Percentiles rank a stretch among this genome's conserved stretches.
phyloP scores from a whole-genome alignment of 1,140 invertebrate species.

The Lepidostoma basale region DNA sequence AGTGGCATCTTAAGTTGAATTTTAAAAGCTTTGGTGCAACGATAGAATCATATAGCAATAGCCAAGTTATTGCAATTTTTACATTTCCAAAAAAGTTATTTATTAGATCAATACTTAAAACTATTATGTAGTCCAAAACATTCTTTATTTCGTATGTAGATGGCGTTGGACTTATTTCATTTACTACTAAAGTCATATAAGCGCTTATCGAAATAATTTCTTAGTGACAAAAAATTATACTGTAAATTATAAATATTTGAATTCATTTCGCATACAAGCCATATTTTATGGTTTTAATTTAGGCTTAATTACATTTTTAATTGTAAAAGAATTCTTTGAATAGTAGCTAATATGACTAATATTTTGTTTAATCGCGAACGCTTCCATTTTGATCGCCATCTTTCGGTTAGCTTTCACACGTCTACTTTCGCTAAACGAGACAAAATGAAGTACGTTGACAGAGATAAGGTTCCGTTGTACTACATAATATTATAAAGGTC shows the following conservation, averaged over 20 bases:
- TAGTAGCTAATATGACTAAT: constrained; percentile 24
- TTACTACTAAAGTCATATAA: constrained; percentile 3
- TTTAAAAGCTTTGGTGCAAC: no score
- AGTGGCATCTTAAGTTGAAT: no score
- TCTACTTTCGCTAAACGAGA: constrained; percentile 29
- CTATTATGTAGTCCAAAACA: constrained; percentile 2
- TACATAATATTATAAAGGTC: constrained; percentile 29
- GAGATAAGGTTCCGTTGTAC: constrained; percentile 26
- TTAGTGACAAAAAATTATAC: no score
- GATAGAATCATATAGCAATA: no score
- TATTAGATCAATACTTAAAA: constrained; percentile 20
- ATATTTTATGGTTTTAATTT: no score
- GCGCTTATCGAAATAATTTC: background rate
- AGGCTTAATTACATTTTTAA: no score
- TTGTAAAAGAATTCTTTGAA: no score
- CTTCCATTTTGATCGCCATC: constrained; percentile 36
- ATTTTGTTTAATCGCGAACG: constrained; percentile 24
- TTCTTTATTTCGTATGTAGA: constrained; percentile 1
- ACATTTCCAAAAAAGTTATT: no score
- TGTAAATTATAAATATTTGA: no score
- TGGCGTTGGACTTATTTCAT: background rate
- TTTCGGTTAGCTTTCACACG: constrained; percentile 33
- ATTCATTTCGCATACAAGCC: no score
- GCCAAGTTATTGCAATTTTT: no score
- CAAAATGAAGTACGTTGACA: constrained; percentile 31